Percentiles rank a stretch among this genome's conserved stretches.
These are phyloP conservation scores for Condylostylus longicornis DNA, from an alignment of 1,140 invertebrate genomes.

Conservation along the genomic window DNA sequence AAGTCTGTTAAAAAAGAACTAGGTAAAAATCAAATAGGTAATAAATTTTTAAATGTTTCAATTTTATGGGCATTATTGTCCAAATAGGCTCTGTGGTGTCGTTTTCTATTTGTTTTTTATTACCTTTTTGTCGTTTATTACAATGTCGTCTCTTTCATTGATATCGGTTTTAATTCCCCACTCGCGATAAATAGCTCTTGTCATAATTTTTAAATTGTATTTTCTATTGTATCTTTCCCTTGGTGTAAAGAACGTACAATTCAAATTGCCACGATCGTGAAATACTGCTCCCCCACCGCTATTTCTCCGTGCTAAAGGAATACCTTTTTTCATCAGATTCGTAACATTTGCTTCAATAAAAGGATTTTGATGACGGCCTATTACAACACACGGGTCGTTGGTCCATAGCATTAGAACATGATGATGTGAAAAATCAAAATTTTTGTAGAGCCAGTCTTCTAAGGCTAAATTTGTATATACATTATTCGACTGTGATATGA, in stretches of 20 bases:
- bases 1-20: no score
- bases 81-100: no score
- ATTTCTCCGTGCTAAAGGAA: constrained; percentile 68
- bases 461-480: constrained; percentile 83
- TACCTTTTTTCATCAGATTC: constrained; percentile 41
- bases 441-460: constrained; percentile 87
- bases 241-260: constrained; percentile 77
- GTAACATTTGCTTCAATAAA: constrained; percentile 79
- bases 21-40: no score
- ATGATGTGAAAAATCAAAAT: constrained; percentile 64
- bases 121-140: constrained; percentile 71
- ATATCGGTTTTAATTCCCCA: constrained; percentile 62
- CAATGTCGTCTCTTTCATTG: constrained; percentile 66
- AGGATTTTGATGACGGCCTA: constrained; percentile 93
- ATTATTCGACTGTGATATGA: constrained; percentile 79
- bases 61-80: no score
- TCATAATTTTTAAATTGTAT: constrained; percentile 73
- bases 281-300: constrained; percentile 96
- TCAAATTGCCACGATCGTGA: constrained; percentile 87
- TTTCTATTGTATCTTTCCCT: constrained; percentile 62
- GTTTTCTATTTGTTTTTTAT: no score
- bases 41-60: no score
- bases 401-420: constrained; percentile 79
- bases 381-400: constrained; percentile 85
- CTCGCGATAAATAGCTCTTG: constrained; percentile 56